A percentile compares a stretch with the other conserved stretches of the same genome.
phyloP scores from a whole-genome alignment of 2,888 invertebrate genomes.

The Dasysyrphus albostriatus region DNA sequence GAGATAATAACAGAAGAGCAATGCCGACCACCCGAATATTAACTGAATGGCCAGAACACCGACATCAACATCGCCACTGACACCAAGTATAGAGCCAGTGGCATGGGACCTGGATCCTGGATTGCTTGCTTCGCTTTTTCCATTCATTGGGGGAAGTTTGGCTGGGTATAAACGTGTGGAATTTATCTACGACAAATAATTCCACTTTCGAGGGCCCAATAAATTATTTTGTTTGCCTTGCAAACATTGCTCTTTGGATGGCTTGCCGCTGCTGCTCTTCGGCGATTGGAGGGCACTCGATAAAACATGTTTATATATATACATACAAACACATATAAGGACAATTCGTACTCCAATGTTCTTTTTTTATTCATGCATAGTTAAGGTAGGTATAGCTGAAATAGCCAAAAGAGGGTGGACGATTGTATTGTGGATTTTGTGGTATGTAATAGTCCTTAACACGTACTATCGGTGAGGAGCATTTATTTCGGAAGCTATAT shows the following conservation, averaged over 20 bases:
- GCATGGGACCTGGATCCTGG: slow-evolving; percentile 17
- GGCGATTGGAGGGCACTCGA: slow-evolving; percentile 53
- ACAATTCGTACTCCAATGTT: slow-evolving; percentile 28
- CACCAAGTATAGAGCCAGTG: background rate
- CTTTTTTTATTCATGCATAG: background rate
- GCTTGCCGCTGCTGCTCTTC: slow-evolving; percentile 55
- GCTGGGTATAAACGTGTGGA: slow-evolving; percentile 42
- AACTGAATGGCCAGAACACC: slow-evolving; percentile 25
- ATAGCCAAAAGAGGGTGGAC: background rate
- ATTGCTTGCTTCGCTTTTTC: slow-evolving; percentile 19
- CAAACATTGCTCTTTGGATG: slow-evolving; percentile 56
- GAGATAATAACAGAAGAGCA: slow-evolving; percentile 66
- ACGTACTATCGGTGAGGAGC: slow-evolving; percentile 52
- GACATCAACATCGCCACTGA: background rate
- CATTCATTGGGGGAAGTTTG: slow-evolving; percentile 52
- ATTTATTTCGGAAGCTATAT: slow-evolving; percentile 66
- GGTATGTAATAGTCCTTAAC: slow-evolving; percentile 55
- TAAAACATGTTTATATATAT: slow-evolving; percentile 39
- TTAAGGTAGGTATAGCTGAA: background rate
- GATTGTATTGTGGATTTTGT: slow-evolving; percentile 42
- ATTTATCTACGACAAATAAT: slow-evolving; percentile 75
- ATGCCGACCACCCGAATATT: slow-evolving; percentile 54
- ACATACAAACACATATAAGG: background rate
- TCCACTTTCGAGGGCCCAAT: slow-evolving; percentile 70
- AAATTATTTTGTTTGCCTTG: slow-evolving; percentile 71